Base-by-base conservation (phyloP, 2,888 invertebrate species). In the Xestoiulus laeticollis region DNA sequence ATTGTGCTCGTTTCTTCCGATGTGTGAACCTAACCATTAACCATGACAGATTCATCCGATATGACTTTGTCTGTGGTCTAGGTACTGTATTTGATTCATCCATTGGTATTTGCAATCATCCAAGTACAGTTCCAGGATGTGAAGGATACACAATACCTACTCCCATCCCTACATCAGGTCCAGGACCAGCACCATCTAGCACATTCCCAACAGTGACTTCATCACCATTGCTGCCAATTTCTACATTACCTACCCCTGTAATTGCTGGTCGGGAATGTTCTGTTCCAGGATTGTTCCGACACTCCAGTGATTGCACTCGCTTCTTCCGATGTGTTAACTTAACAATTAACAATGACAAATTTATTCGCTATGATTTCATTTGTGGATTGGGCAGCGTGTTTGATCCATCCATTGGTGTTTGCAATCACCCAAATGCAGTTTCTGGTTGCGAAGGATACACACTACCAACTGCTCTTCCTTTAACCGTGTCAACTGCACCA, bases 371-470 rank as follows among this genome's bases (percentile, higher is more conserved):
- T 88, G 88, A 88, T 14, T 90, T 90, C 87, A 88, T 87, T 83
- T 90, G 90, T 86, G 89, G 89, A 4, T 86, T 32, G 30, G 90
- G 90, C 0, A 90, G 89, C 0, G 89, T 90, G 19, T 90, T 90
- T 85, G 90, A 90, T 85, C 89, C 89, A 32, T 87, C 88, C 4
- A 88, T 89, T 30, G 89, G 89, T 53, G 89, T 90, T 30, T 90
- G 90, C 83, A 90, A 89, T 88, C 89, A 90, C 86, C 88, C 89
- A 22, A 59, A 3, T 19, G 19, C 59, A 59, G 59, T 22, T n/a
- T n/a, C 59, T 5, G 59, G 59, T 59, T 59, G 19, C n/a, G 6
- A 6, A 6, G 59, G 6, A 1, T n/a, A 38, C 33, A 38, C 2
- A 6, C 2, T 38, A 38, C 33, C 59, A 59, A 59, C 59, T 6